phyloP scores from a whole-genome alignment of 2,888 invertebrate species.

The Drosophila gaucha region DNA sequence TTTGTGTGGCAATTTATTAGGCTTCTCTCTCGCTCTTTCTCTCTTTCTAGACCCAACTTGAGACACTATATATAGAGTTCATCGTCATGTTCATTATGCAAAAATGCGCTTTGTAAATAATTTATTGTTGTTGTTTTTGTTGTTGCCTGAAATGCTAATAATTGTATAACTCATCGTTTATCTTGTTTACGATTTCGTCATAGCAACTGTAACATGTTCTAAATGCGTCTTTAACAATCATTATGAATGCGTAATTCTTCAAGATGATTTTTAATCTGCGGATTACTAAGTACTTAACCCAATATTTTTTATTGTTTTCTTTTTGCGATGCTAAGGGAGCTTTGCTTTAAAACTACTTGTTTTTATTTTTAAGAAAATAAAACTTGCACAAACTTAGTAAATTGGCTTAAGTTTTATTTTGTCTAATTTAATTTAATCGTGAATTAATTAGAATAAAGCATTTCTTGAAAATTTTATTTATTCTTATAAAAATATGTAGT shows the following conservation, averaged over 20 bases:
- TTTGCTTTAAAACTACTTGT: too few species aligned
- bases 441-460: too few species aligned
- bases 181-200: slow-evolving; percentile 31
- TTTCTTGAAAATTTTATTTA: too few species aligned
- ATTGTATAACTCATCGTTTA: slow-evolving; percentile 44
- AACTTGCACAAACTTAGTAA: too few species aligned
- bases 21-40: neutral
- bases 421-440: too few species aligned
- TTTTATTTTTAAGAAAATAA: neutral
- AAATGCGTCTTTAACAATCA: slow-evolving; percentile 40
- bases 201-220: slow-evolving; percentile 42
- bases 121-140: slow-evolving; percentile 12
- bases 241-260: slow-evolving; percentile 10
- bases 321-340: neutral
- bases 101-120: slow-evolving; percentile 40
- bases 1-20: slow-evolving; percentile 39
- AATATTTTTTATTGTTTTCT: neutral
- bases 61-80: slow-evolving; percentile 20
- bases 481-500: too few species aligned
- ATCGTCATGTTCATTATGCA: slow-evolving; percentile 43
- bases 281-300: neutral
- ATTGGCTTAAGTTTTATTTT: neutral
- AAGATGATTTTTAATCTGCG: neutral
- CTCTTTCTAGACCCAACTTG: neutral
- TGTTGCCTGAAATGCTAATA: slow-evolving; percentile 8